Evolutionary conservation across 1,140 invertebrate species (phyloP).

Genomic region (Habropoda laboriosa): DNA sequence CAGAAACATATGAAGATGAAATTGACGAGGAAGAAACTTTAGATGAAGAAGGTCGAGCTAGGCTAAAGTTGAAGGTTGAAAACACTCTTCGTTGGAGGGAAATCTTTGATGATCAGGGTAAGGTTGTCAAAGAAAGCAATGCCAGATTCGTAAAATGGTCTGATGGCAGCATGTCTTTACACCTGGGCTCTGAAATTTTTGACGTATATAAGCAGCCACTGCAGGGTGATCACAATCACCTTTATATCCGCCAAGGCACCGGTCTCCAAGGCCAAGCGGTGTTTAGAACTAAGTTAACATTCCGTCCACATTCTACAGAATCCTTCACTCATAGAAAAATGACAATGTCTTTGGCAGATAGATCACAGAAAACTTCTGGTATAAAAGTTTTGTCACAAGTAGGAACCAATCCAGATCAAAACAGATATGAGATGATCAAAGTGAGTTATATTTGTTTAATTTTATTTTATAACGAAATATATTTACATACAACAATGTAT

Average conservation of each 20-base stretch:
- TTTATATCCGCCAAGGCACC: constrained; percentile 97
- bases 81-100: constrained; percentile 99
- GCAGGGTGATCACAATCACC: constrained; percentile 88
- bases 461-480: neutral
- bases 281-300: constrained; percentile 97
- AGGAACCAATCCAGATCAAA: constrained; percentile 95
- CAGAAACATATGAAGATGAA: constrained; percentile 98
- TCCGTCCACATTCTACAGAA: constrained; percentile 98
- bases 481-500: constrained; percentile 2
- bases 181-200: constrained; percentile 98
- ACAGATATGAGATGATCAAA: constrained; percentile 94
- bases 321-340: constrained; percentile 99
- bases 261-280: constrained; percentile 98
- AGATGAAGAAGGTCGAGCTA: constrained; percentile 98
- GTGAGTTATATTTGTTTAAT: constrained; percentile 75
- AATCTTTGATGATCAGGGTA: constrained; percentile 91
- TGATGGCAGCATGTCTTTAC: constrained; percentile 98
- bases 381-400: constrained; percentile 98
- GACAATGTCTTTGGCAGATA: constrained; percentile 97
- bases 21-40: constrained; percentile 99
- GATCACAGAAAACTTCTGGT: constrained; percentile 97
- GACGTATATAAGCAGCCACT: constrained; percentile 97
- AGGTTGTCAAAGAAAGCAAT: constrained; percentile 95
- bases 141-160: constrained; percentile 98
- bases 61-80: constrained; percentile 96